These are phyloP conservation scores for Sarcophaga caerulescens DNA, from an alignment of 2,888 invertebrate species.

Conservation along the genomic window DNA sequence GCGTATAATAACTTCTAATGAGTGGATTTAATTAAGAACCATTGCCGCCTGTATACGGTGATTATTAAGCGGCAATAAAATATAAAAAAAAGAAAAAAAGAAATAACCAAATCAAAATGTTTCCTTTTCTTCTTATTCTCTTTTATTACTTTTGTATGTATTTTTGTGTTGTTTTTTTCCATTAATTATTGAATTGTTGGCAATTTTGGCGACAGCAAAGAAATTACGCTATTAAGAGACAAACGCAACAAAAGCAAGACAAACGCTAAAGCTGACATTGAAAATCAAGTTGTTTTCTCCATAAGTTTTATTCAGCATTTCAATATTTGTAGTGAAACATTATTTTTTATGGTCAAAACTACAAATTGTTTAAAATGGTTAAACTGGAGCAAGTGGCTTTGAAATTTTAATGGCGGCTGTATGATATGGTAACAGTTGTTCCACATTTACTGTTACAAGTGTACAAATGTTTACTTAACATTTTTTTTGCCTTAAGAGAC, in stretches of 20 bases:
- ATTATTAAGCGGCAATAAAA: too few relatives aligned
- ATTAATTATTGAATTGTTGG: too few relatives aligned
- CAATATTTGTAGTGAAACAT: not conserved
- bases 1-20: conserved; percentile 43
- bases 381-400: not conserved
- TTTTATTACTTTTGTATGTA: too few relatives aligned
- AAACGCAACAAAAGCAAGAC: not conserved
- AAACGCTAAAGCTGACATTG: not conserved
- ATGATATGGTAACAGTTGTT: too few relatives aligned
- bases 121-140: too few relatives aligned
- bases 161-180: too few relatives aligned
- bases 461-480: too few relatives aligned
- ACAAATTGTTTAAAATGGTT: not conserved
- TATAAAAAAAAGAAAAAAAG: too few relatives aligned
- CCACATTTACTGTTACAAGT: too few relatives aligned
- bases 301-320: not conserved
- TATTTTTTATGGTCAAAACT: not conserved
- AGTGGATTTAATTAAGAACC: conserved; percentile 43
- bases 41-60: not conserved
- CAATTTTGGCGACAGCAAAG: too few relatives aligned
- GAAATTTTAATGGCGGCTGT: not conserved
- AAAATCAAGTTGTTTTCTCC: not conserved
- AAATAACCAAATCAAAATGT: too few relatives aligned
- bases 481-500: too few relatives aligned
- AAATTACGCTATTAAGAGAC: not conserved